Evolutionary conservation across 2,888 invertebrate species (phyloP).

Genomic region (Caenorhabditis panamensis): DNA sequence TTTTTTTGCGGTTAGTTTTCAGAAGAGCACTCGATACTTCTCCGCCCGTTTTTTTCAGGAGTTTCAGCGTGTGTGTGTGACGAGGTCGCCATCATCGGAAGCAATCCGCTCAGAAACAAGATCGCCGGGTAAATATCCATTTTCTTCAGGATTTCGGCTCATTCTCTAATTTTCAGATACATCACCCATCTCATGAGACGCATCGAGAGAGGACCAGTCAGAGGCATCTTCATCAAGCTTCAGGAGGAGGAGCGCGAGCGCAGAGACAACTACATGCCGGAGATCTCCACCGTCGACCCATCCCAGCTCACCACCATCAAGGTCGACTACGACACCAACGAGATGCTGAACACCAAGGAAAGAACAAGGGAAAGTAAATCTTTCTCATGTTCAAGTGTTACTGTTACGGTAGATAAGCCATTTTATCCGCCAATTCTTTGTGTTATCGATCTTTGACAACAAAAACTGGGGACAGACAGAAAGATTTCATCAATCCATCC

Average conservation of each 20-base stretch:
- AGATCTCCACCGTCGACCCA: slow-evolving; percentile 89
- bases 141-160: too few species aligned
- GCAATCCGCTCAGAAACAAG: slow-evolving; percentile 96
- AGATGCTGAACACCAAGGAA: slow-evolving; percentile 86
- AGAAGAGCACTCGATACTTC: too few species aligned
- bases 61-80: slow-evolving; percentile 90
- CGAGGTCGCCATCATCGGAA: slow-evolving; percentile 99
- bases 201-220: slow-evolving; percentile 95
- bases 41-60: too few species aligned
- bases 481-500: neutral
- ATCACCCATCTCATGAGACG: slow-evolving; percentile 99
- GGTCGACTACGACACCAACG: slow-evolving; percentile 98
- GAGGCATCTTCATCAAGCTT: slow-evolving; percentile 95
- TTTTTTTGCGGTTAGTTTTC: too few species aligned
- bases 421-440: slow-evolving; percentile 19
- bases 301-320: slow-evolving; percentile 87
- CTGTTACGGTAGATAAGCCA: slow-evolving; percentile 49
- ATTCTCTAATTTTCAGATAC: too few species aligned
- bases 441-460: too few species aligned
- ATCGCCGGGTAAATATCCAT: slow-evolving; percentile 91
- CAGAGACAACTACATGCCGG: slow-evolving; percentile 96
- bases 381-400: slow-evolving; percentile 45
- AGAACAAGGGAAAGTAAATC: slow-evolving; percentile 62
- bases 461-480: too few species aligned
- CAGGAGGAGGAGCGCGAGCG: slow-evolving; percentile 99